phyloP scores from a whole-genome alignment of 2,113 vertebrate species.

The Perccottus glenii region DNA sequence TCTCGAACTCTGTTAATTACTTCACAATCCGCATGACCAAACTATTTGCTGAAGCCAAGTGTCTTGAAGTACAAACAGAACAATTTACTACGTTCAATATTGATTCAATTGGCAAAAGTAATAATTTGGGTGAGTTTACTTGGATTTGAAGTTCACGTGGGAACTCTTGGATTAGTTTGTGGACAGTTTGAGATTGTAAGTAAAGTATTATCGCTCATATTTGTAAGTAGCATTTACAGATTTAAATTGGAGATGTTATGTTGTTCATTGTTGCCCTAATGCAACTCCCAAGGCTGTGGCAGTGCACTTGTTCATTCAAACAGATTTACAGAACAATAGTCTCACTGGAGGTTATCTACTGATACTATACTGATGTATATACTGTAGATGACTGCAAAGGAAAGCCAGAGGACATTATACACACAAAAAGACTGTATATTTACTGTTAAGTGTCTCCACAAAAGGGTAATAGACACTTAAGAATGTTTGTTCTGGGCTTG shows the following conservation, averaged over 20 bases:
- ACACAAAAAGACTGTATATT: too few relatives aligned
- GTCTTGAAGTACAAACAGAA: conserved; percentile 54
- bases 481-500: too few relatives aligned
- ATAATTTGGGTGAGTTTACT: conserved; percentile 15
- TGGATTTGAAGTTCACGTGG: background rate
- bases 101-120: conserved; percentile 27
- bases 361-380: background rate
- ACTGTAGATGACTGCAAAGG: too few relatives aligned
- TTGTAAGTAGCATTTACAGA: too few relatives aligned
- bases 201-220: too few relatives aligned
- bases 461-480: too few relatives aligned
- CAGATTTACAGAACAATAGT: conserved; percentile 18
- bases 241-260: too few relatives aligned
- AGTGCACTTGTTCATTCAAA: conserved; percentile 51
- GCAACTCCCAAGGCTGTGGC: background rate
- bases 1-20: conserved; percentile 78
- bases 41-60: conserved; percentile 69
- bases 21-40: conserved; percentile 79
- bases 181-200: background rate
- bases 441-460: too few relatives aligned
- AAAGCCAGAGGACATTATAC: too few relatives aligned
- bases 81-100: conserved; percentile 42
- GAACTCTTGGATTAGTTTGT: background rate
- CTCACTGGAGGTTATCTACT: background rate
- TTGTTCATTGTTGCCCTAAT: too few relatives aligned